Evolutionary conservation across 1,140 invertebrate genomes (phyloP).

Genomic region (Lasioglossum albipes): DNA sequence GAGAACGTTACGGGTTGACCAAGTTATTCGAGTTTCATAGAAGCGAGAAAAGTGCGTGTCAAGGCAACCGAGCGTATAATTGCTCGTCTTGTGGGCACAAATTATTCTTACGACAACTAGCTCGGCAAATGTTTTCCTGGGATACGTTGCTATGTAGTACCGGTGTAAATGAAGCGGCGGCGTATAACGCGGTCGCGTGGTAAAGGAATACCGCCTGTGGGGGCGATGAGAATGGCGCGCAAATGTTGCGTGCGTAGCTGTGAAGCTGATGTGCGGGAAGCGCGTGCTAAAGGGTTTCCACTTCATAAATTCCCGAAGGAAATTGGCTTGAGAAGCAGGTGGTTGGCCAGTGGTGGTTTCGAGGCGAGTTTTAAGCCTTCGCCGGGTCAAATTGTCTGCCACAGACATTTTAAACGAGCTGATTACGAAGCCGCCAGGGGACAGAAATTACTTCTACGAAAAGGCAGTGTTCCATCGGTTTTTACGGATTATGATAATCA

Average conservation of each 20-base stretch:
- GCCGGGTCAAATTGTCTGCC: slow-evolving; percentile 83
- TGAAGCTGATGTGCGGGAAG: slow-evolving; percentile 68
- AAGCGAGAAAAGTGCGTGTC: slow-evolving; percentile 27
- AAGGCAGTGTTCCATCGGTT: slow-evolving; percentile 80
- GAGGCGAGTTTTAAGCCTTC: slow-evolving; percentile 78
- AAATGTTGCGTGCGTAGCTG: slow-evolving; percentile 76
- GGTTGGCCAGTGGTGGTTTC: slow-evolving; percentile 80
- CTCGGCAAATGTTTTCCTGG: slow-evolving; percentile 22
- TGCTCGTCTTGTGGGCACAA: not conserved
- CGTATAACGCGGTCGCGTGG: slow-evolving; percentile 40
- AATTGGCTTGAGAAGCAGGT: slow-evolving; percentile 74
- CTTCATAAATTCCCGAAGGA: slow-evolving; percentile 82
- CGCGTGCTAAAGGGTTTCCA: slow-evolving; percentile 79
- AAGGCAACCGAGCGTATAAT: slow-evolving; percentile 12
- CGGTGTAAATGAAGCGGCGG: slow-evolving; percentile 57
- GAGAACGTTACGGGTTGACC: slow-evolving; percentile 23
- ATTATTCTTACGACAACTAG: slow-evolving; percentile 13
- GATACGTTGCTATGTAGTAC: slow-evolving; percentile 61
- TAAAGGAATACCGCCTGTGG: slow-evolving; percentile 41
- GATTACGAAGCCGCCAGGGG: slow-evolving; percentile 83
- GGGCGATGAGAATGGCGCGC: slow-evolving; percentile 73
- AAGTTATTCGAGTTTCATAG: slow-evolving; percentile 18
- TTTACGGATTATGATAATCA: slow-evolving; percentile 75
- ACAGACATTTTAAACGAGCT: slow-evolving; percentile 82
- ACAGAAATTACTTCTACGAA: slow-evolving; percentile 81